A percentile compares a stretch with the other conserved stretches of the same genome.
Evolutionary conservation across 2,113 vertebrate species (phyloP).

Genomic region (Agelaius tricolor): DNA sequence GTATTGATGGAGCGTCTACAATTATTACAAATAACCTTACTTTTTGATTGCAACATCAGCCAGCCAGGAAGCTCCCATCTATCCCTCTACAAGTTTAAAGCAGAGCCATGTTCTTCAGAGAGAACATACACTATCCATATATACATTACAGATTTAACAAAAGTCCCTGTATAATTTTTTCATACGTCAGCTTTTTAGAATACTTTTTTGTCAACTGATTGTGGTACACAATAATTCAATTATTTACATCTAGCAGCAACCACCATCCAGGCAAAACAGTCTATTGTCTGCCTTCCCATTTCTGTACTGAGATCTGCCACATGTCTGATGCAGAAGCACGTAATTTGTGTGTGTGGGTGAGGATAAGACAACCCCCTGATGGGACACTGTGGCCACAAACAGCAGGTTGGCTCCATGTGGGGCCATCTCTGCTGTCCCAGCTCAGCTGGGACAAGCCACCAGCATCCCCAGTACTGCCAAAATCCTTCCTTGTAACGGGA

Average conservation of each 20-base stretch:
- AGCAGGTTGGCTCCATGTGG: conserved; percentile 69
- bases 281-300: background rate
- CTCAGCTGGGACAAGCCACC: conserved; percentile 71
- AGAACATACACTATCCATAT: background rate
- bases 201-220: background rate
- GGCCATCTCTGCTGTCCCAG: conserved; percentile 66
- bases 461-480: conserved; percentile 34
- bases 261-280: background rate
- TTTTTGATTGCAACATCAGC: conserved; percentile 38
- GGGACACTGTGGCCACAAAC: conserved; percentile 72
- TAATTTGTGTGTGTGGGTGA: background rate
- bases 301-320: background rate
- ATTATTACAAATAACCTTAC: conserved; percentile 44
- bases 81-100: background rate
- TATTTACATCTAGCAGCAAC: background rate
- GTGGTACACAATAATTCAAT: background rate
- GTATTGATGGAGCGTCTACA: conserved; percentile 2
- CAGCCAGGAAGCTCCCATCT: background rate
- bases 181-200: background rate
- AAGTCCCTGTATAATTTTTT: background rate
- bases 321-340: conserved; percentile 7
- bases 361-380: conserved; percentile 51
- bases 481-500: background rate
- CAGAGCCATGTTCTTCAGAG: background rate
- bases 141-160: background rate